Evolutionary conservation across 2,888 invertebrate genomes (phyloP), one percentile per base, ranked within the genome.

Genomic region (Hirtodrosophila alboralis): DNA sequence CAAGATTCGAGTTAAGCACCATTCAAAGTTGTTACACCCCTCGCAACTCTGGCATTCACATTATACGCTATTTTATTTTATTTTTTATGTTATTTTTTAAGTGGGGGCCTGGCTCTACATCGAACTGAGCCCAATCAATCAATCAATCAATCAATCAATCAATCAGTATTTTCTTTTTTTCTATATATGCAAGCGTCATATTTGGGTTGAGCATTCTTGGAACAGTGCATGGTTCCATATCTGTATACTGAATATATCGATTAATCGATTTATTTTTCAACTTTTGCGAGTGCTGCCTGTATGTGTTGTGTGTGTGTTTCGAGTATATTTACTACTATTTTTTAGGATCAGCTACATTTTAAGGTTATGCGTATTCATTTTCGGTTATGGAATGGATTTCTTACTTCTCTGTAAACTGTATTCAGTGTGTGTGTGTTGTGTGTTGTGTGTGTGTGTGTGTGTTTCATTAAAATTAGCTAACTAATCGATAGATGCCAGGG

Each of bases 1-100:
- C 77, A 72, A 79, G 76, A 79, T 83, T 21, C 80, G 75, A 85
- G 84, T 70, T 85, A 78, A 78, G 78, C 78, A 78, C 78, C 78
- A 85, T 78, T 27, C 30, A 61, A 52, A 54, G 61, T 67, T 57
- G 44, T 67, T 61, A 56, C 61, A 57, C 68, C 69, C 36, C 56
- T 52, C 49, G 40, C 61, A 72, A 49, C 66, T 44, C 72, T 72
- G 73, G 72, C 66, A 66, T 43, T 41, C 57, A 47, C 43, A 41
- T 64, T 18, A 30, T 33, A 52, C 36, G 45, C 34, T 30, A 27
- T 34, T 18, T 10, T 47, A 27, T 10, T 52, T n/a, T n/a, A n/a
- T n/a, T n/a, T n/a, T n/a, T n/a, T n/a, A n/a, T n/a, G n/a, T n/a
- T n/a, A n/a, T n/a, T n/a, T n/a, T n/a, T n/a, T n/a, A n/a, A n/a